Base-by-base conservation (phyloP, 2,797 vertebrate species). In the Danio jaintianensis region DNA sequence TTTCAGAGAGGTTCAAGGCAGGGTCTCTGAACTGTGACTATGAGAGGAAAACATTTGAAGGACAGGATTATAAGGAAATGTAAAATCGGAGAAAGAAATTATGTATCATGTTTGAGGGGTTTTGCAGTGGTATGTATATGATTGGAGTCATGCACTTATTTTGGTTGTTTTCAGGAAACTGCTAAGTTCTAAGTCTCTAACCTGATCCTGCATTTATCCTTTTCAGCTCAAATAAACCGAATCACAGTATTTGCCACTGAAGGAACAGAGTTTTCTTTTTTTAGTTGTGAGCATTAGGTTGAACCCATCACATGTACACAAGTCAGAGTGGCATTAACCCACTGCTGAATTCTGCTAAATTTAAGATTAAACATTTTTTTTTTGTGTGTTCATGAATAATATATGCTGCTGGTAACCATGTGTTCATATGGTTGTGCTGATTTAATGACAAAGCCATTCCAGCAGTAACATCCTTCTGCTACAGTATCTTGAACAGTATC, bases 1-100 rank as follows among this genome's bases (percentile, higher is more conserved):
- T 89, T 90, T 93, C 87, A 86, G 89, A 88, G 89, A 90, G 93
- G 93, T 93, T 91, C 90, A 92, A 91, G 90, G 88, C 92, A 91
- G 89, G 91, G 90, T 88, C 84, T 93, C 90, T 47, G 83, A 85
- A 53, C 52, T 68, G 80, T 78, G 63, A 73, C 78, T 68, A 48
- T 47, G 83, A 81, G 6, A 63, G 90, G 89, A 89, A 85, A 77
- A 87, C 89, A 91, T 88, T 84, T 87, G 89, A 89, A 87, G 81
- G 59, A 81, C 88, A 89, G 89, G 90, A 91, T 91, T 92, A 88
- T 94, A 94, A 90, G 93, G 93, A 91, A 90, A 89, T 52, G 0
- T 86, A 88, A 82, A 85, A 79, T 61, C 83, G 75, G 86, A 83
- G 85, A 86, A 88, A 80, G 75, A 13, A 84, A 85, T 73, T 75